Evolutionary conservation across 2,797 vertebrate genomes (phyloP), one percentile per base, ranked within the genome.

Genomic region (Xyrichtys novacula): DNA sequence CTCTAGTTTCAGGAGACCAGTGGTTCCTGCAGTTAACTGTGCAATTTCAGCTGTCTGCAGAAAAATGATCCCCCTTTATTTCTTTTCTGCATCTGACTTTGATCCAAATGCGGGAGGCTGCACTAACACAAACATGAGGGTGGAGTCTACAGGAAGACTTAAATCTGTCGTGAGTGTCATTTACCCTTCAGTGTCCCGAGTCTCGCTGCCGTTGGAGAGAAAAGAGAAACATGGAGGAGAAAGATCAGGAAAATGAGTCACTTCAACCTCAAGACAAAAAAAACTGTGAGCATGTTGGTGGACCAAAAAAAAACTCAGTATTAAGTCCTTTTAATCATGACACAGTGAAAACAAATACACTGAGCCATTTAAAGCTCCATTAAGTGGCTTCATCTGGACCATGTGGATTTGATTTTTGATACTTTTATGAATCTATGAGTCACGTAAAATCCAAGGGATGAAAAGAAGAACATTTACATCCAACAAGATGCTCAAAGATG

Each of bases 101-200:
- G 42, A 65, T 46, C 34, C 60, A 61, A 65, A 69, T 32, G 16
- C 67, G 65, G 49, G 55, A 62, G 63, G 2, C 32, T 17, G 61
- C 50, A 73, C 56, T 52, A 34, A 68, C 50, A 72, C 56, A 72
- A 12, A 12, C 49, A 39, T 20, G 58, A 56, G 26, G 52, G 32
- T 3, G 9, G 49, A 42, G 19, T 22, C 50, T 20, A 50, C 36
- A 39, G 52, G 48, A 65, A 15, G 56, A 14, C 43, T 46, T 61
- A 54, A 43, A 59, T 73, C 20, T 80, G n/a, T 3, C n/a, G n/a
- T n/a, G 5, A 4, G 57, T 78, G 60, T 64, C 66, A 83, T 85
- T 96, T 95, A 98, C 97, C 97, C 94, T 59, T 95, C 94, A 81
- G 83, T 88, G 80, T 94, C 94, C 89, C 91, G 94, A 56, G 91